phyloP scores from a whole-genome alignment of 37 sponge, comb jelly and placozoan genomes.

The Beroe forskalii region DNA sequence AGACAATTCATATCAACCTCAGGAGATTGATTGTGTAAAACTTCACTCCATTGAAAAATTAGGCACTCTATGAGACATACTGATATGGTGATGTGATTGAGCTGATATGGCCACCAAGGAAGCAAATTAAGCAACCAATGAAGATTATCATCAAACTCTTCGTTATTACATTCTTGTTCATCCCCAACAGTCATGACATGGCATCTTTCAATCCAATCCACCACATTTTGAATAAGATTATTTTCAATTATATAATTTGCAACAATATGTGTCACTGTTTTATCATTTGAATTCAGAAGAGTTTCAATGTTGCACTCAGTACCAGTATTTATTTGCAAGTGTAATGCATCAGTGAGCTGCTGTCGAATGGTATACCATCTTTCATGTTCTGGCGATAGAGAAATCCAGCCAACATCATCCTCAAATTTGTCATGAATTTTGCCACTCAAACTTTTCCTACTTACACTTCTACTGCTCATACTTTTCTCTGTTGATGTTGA shows the following conservation, averaged over 20 bases:
- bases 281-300: neutral
- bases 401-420: constrained; percentile 7
- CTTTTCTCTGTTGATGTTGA: neutral
- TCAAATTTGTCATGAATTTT: neutral
- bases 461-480: neutral
- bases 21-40: neutral
- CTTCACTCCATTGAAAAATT: constrained; percentile 43
- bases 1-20: neutral
- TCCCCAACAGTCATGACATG: neutral
- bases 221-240: constrained; percentile 27
- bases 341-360: constrained; percentile 20
- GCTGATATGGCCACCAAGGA: constrained; percentile 53
- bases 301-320: neutral
- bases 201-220: constrained; percentile 42
- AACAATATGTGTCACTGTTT: constrained; percentile 18
- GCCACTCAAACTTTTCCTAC: neutral
- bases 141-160: constrained; percentile 42
- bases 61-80: constrained; percentile 56
- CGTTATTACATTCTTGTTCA: neutral
- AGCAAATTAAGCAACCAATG: constrained; percentile 21
- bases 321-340: constrained; percentile 42
- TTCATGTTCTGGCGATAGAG: constrained; percentile 43
- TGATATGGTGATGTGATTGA: constrained; percentile 27
- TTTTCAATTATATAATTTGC: constrained; percentile 17
- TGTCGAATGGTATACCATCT: constrained; percentile 36